These are phyloP conservation scores for Musca vetustissima DNA, from an alignment of 1,140 invertebrate genomes.

Conservation along the genomic window DNA sequence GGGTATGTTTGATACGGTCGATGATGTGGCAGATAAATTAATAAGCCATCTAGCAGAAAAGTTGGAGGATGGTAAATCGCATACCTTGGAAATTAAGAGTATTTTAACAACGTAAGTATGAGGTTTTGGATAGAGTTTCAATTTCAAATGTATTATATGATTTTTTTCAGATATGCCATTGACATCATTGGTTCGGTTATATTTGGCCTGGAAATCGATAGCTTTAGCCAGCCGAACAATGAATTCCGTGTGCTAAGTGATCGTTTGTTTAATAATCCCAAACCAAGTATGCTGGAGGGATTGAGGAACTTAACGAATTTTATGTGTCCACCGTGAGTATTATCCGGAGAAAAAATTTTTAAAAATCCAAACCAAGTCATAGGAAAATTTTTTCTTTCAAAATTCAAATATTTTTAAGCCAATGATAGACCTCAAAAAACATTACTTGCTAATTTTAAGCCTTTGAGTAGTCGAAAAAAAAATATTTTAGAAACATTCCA, in stretches of 20 bases:
- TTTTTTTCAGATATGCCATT: slow-evolving; percentile 39
- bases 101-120: slow-evolving; percentile 35
- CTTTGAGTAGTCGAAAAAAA: no score
- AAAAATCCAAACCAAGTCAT: no score
- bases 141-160: no score
- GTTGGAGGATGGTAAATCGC: slow-evolving; percentile 25
- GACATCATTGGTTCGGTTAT: slow-evolving; percentile 56
- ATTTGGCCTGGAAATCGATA: slow-evolving; percentile 55
- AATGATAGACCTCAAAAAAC: no score
- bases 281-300: slow-evolving; percentile 15
- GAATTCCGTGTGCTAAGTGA: slow-evolving; percentile 41
- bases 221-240: slow-evolving; percentile 47
- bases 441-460: no score
- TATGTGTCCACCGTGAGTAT: slow-evolving; percentile 43
- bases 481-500: no score
- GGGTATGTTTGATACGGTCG: slow-evolving; percentile 58
- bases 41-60: slow-evolving; percentile 35
- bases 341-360: no score
- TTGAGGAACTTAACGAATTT: slow-evolving; percentile 43
- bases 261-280: slow-evolving; percentile 20
- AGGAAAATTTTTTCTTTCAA: no score
- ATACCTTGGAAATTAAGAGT: slow-evolving; percentile 38
- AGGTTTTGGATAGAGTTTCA: neutral
- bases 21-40: slow-evolving; percentile 54
- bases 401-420: no score